Evolutionary conservation across 2,888 invertebrate species (phyloP), one percentile per base, ranked within the genome.

Genomic region (Cylloceria caligata): DNA sequence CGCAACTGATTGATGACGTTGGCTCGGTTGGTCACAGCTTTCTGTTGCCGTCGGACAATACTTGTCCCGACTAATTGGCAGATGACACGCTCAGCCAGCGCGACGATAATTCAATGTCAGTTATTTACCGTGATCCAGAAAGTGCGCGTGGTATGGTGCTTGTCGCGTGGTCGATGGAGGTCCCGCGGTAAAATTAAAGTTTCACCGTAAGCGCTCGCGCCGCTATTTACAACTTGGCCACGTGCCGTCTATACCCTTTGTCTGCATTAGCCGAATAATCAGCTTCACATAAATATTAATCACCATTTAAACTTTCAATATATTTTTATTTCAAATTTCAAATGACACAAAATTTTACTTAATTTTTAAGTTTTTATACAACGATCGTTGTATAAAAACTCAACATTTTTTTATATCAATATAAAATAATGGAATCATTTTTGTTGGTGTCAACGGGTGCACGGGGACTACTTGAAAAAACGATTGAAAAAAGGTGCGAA

Each of bases 31-130:
- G 24, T 64, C 39, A 21, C 73, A 19, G 11, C n/a, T 24, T 5
- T 13, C 39, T 55, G 57, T 47, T 36, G 39, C 67, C 65, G 19
- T 83, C 68, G 84, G 86, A 87, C 87, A 88, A 88, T 87, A 88
- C 87, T 87, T 83, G 87, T 77, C 60, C 84, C 84, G 34, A 60
- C 85, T 90, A 90, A 90, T 90, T 90, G 90, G 87, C 89, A 88
- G 86, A 87, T 89, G 90, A 89, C 88, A 87, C 88, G 88, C 88
- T 89, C 88, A 87, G 88, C 88, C 87, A 87, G 83, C 60, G 36
- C n/a, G 30, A 87, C 85, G 89, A 87, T 89, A 88, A 89, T 89
- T 90, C 87, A 89, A 89, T 89, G 87, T 85, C 87, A 84, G 87
- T 84, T 83, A 84, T 87, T 87, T 85, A 83, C 80, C 84, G 83